A percentile compares a stretch with the other conserved stretches of the same genome.
Conservation (phyloP, 2,888 invertebrate genomes). For the Drosophila histrio region DNA sequence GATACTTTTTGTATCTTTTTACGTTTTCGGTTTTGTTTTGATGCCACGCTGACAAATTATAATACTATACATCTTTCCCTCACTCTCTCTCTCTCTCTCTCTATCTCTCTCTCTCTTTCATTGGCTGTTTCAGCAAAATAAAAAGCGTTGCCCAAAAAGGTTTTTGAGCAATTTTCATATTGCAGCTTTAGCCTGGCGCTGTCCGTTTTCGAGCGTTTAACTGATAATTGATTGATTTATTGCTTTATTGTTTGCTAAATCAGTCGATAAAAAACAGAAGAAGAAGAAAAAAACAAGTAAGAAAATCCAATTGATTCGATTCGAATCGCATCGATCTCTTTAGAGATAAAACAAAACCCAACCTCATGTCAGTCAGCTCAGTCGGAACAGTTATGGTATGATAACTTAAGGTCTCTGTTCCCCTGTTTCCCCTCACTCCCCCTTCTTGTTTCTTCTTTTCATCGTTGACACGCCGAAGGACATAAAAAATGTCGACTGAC, state of each 20-base stretch:
- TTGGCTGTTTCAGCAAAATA: neutral
- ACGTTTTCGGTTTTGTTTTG: constrained; percentile 37
- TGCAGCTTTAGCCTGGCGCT: constrained; percentile 40
- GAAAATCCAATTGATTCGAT: constrained; percentile 35
- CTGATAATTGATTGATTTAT: constrained; percentile 78
- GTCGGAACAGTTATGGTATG: constrained; percentile 17
- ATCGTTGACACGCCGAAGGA: constrained; percentile 39
- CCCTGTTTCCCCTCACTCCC: neutral
- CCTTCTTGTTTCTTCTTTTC: neutral
- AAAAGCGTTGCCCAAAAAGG: constrained; percentile 48
- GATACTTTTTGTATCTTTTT: constrained; percentile 8
- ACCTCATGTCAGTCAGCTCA: constrained; percentile 24
- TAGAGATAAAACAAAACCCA: constrained; percentile 18
- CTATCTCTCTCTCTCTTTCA: neutral
- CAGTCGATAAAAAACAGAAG: constrained; percentile 18
- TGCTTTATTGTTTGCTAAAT: constrained; percentile 79
- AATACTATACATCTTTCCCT: constrained; percentile 35
- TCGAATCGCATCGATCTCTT: constrained; percentile 28
- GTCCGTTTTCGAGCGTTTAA: constrained; percentile 59
- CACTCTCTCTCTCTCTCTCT: neutral
- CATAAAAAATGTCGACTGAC: constrained; percentile 24
- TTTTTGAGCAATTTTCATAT: constrained; percentile 49
- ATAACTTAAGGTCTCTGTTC: constrained; percentile 38
- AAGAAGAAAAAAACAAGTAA: constrained; percentile 25
- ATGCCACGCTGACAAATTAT: constrained; percentile 69